Evolutionary conservation across 1,140 invertebrate species (phyloP).

Genomic region (Archivesica marissinica): DNA sequence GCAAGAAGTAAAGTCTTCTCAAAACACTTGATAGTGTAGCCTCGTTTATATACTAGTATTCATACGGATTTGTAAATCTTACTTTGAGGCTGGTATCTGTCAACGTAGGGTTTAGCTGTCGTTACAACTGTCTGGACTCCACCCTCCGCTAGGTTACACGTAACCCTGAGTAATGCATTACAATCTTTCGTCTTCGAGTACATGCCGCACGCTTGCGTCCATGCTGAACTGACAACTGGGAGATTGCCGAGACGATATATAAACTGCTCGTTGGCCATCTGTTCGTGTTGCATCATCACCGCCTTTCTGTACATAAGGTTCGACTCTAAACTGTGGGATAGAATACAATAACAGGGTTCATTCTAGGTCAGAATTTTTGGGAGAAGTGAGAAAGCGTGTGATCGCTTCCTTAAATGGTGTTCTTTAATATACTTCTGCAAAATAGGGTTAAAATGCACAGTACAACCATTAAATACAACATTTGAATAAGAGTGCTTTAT

Average conservation of each 20-base stretch:
- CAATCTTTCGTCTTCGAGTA: slow-evolving; percentile 68
- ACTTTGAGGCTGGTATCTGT: slow-evolving; percentile 66
- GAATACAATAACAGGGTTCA: too few relatives aligned
- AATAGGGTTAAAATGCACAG: too few relatives aligned
- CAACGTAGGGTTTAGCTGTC: slow-evolving; percentile 63
- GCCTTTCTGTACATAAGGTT: slow-evolving; percentile 64
- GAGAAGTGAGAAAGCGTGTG: too few relatives aligned
- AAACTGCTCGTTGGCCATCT: slow-evolving; percentile 61
- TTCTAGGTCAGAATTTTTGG: too few relatives aligned
- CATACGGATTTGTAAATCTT: too few relatives aligned
- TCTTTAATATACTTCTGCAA: too few relatives aligned
- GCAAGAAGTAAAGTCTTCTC: too few relatives aligned
- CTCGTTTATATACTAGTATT: too few relatives aligned
- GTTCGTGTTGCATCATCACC: slow-evolving; percentile 54
- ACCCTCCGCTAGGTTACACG: slow-evolving; percentile 65
- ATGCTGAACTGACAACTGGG: slow-evolving; percentile 66
- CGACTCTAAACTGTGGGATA: not conserved
- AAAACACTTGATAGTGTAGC: too few relatives aligned
- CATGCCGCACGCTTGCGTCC: slow-evolving; percentile 52
- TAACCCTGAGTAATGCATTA: slow-evolving; percentile 51
- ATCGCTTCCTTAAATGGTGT: too few relatives aligned
- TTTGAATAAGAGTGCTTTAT: too few relatives aligned
- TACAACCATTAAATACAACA: too few relatives aligned
- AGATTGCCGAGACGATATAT: slow-evolving; percentile 60
- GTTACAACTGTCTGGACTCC: slow-evolving; percentile 56